Evolutionary conservation across 2,888 invertebrate species (phyloP), one percentile per base, ranked within the genome.

Genomic region (Incurvaria masculella): DNA sequence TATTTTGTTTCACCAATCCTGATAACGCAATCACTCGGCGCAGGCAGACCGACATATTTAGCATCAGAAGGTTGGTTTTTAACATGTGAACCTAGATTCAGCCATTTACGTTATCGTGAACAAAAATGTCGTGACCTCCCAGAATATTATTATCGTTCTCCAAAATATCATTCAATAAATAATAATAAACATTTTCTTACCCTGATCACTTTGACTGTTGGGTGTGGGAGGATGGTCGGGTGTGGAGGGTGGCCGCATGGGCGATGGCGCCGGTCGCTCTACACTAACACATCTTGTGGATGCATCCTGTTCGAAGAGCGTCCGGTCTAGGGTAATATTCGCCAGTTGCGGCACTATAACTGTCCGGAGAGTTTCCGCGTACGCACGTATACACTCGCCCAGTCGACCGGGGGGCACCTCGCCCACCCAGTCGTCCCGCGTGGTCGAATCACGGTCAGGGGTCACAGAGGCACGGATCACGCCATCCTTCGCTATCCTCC

Each of bases 361-460:
- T 21, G 63, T 59, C 19, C 76, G 66, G 54, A 79, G 55, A 53
- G 69, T 65, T 26, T 70, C 71, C 42, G 94, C 93, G 73, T 97
- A 97, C 42, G 94, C 81, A 60, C 89, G 87, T 60, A 97, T 80
- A 72, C 93, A 88, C 57, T 89, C 89, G 18, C 91, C 90, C 40
- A 91, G 80, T 50, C 88, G 85, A 47, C 89, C 88, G 59, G 91
- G 88, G 2, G 91, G 93, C 46, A 95, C 74, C 46, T 87, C 80
- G 53, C 87, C 88, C 62, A 94, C 89, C 96, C 96, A 97, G 41
- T 95, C 95, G 62, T 95, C 94, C 4, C 88, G 80, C 10, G 87
- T 85, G 51, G 86, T 76, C 49, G 67, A 4, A n/a, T 33, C 33
- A 11, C 33, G 33, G 68, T 45, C 54, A 53, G 50, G 55, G 45